Base-by-base conservation (phyloP, 2,113 vertebrate genomes). In the Poeciliopsis retropinna region DNA sequence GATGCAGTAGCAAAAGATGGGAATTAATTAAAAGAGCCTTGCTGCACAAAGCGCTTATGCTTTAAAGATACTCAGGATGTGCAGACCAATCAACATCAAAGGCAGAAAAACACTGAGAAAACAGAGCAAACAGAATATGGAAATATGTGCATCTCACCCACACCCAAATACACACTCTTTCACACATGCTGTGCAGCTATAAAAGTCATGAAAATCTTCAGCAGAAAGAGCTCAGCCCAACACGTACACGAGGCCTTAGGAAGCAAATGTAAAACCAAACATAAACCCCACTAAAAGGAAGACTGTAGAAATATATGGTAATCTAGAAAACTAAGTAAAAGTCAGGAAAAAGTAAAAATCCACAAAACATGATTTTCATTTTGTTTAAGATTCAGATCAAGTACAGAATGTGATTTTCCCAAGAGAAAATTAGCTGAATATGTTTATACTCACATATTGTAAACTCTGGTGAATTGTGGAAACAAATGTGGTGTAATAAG, bases 391-490 rank as follows among this genome's bases (percentile, higher is more conserved):
- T 73, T 82, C 87, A 76, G 65, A 68, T 82, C 54, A 65, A 28
- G 15, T 68, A n/a, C 37, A 61, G 60, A 65, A 64, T 5, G 3
- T 41, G 3, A 74, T 28, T 60, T 76, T 75, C 73, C 41, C 14
- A 9, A 81, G 62, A 27, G 74, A 73, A 72, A 65, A 34, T 72
- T 75, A 65, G 76, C 74, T 83, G 27, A 82, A 82, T 80, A 70
- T 22, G 81, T 78, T 81, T 61, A 94, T 95, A 95, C 94, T 95
- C 92, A 94, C 91, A 93, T 92, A 94, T 80, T 93, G 92, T 61
- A 93, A 82, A 90, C 86, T 94, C 93, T 94, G 94, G 79, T 32
- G 83, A 84, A 85, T 82, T 81, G 86, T 82, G 34, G 65, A 61
- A 25, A 5, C 63, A 61, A 68, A 87, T 87, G 74, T 72, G 22